Evolutionary conservation across 2,888 invertebrate genomes (phyloP), one percentile per base, ranked within the genome.

Genomic region (Ichneumon xanthorius): DNA sequence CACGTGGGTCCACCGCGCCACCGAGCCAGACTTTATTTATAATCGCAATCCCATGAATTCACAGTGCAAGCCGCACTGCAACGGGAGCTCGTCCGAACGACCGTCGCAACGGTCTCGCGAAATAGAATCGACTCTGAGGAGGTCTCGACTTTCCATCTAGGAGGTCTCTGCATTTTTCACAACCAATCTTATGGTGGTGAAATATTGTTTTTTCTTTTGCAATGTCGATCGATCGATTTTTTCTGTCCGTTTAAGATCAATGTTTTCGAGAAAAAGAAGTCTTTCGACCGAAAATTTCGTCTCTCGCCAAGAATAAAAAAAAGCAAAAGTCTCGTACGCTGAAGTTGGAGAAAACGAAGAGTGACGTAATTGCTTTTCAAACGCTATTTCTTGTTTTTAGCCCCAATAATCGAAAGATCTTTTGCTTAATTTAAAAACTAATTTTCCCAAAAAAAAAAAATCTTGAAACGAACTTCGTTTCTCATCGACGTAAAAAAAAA

Each of bases 11-110:
- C 76, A 48, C 1, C 73, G 71, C 37, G 75, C 19, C 73, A 58
- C 75, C 65, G 63, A n/a, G 75, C 80, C 48, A 70, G 65, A 58
- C 78, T 85, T 85, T 85, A 82, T 85, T 85, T 85, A 82, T 85
- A 85, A 85, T 85, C 81, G 79, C 79, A 67, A 58, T 79, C 78
- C 71, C 70, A 79, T 58, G 85, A 82, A 79, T 65, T 61, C 58
- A 22, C 58, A 22, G 58, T 58, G 58, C 19, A 58, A 9, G 19
- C 5, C 77, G 11, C 71, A 53, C 26, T 45, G 76, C 82, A 65
- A 37, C 16, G 53, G 45, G 14, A 45, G 26, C 22, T 58, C 9
- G 61, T 53, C 26, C 61, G 63, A 53, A 55, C 71, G 9, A n/a
- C 53, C 22, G 33, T 63, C 76, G 76, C 82, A 63, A 61, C 14